Conservation (phyloP, 2,888 invertebrate species). For the Loripinus fragilis region DNA sequence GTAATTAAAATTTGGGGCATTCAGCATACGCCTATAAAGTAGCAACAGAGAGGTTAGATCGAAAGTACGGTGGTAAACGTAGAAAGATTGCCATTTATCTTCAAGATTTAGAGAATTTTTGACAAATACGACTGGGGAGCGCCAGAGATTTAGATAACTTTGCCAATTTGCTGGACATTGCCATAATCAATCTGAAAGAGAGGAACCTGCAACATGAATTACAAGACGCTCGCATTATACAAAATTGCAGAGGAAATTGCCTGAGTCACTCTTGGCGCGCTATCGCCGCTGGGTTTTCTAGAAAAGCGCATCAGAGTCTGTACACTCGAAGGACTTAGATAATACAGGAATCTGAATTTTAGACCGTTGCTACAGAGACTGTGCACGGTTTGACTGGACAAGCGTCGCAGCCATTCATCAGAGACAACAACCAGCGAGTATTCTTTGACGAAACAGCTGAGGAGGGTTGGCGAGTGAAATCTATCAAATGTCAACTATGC, state of each 20-base stretch:
- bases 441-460: constrained; percentile 7
- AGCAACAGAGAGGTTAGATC: too few relatives aligned
- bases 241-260: constrained; percentile 29
- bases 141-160: too few relatives aligned
- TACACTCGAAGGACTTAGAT: constrained; percentile 25
- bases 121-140: too few relatives aligned
- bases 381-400: constrained; percentile 3
- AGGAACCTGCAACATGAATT: constrained; percentile 4
- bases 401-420: not conserved
- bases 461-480: not conserved
- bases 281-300: constrained; percentile 37
- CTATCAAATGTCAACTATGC: constrained; percentile 1
- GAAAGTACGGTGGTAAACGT: constrained; percentile 30
- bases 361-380: too few relatives aligned
- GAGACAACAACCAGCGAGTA: not conserved
- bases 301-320: constrained; percentile 23
- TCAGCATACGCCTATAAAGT: too few relatives aligned
- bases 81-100: constrained; percentile 31
- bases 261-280: constrained; percentile 23
- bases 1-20: constrained; percentile 20
- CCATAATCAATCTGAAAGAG: too few relatives aligned
- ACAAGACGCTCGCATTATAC: constrained; percentile 24
- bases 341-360: constrained; percentile 20
- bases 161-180: too few relatives aligned
- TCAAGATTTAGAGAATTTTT: too few relatives aligned